Percentiles rank a stretch among this genome's conserved stretches.
phyloP scores from a whole-genome alignment of 2,797 vertebrate genomes.

The Gouania willdenowi region DNA sequence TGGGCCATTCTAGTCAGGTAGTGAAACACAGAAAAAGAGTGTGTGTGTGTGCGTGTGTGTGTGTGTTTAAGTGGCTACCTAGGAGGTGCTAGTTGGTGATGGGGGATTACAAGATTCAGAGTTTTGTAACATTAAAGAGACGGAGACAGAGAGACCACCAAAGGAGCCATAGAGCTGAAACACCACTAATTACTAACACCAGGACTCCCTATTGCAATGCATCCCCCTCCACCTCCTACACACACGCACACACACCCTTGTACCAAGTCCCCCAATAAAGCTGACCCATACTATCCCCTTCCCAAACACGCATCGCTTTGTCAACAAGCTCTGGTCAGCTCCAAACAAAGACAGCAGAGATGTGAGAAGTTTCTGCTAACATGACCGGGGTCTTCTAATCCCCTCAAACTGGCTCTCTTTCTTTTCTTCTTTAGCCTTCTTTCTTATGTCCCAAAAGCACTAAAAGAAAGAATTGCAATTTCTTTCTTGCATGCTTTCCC shows the following conservation, averaged over 20 bases:
- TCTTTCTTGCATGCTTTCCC: constrained; percentile 61
- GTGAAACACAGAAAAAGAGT: constrained; percentile 53
- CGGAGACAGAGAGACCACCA: constrained; percentile 79
- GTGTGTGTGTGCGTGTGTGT: constrained; percentile 19
- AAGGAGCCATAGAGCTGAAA: constrained; percentile 86
- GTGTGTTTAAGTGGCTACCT: constrained; percentile 41
- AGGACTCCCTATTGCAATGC: constrained; percentile 78
- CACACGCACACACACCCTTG: constrained; percentile 25
- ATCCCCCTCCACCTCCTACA: constrained; percentile 61
- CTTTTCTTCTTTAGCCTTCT: constrained; percentile 73
- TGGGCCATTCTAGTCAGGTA: constrained; percentile 78
- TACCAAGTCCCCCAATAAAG: constrained; percentile 63
- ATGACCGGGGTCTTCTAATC: constrained; percentile 88
- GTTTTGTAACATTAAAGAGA: constrained; percentile 80
- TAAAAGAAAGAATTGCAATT: constrained; percentile 79
- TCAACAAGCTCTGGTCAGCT: constrained; percentile 91
- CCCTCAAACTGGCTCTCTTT: constrained; percentile 81
- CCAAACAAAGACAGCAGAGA: constrained; percentile 86
- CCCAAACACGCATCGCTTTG: constrained; percentile 82
- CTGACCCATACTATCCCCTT: constrained; percentile 72
- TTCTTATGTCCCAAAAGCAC: constrained; percentile 66
- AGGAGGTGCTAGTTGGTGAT: constrained; percentile 75
- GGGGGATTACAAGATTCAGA: constrained; percentile 88
- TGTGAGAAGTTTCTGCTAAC: constrained; percentile 84
- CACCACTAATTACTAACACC: constrained; percentile 91